These are phyloP conservation scores for Volucella zonaria DNA, from an alignment of 2,888 invertebrate genomes.

Conservation along the genomic window DNA sequence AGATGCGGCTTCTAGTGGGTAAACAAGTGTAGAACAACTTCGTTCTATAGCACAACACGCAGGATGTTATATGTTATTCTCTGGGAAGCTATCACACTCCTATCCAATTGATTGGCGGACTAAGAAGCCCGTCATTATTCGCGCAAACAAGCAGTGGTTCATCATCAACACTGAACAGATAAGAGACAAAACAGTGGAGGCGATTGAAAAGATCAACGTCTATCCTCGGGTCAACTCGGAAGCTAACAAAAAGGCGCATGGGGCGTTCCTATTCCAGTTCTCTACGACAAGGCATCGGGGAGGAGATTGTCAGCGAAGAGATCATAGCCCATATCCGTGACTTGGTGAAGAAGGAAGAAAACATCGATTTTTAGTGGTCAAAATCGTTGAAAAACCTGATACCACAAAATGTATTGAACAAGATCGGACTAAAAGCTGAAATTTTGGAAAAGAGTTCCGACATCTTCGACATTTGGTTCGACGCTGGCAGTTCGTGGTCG, in stretches of 20 bases:
- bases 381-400: conserved; percentile 87
- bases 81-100: conserved; percentile 89
- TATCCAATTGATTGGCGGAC: conserved; percentile 99
- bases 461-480: conserved; percentile 99
- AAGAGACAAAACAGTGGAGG: conserved; percentile 86
- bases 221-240: conserved; percentile 86
- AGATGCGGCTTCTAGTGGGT: conserved; percentile 84
- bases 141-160: conserved; percentile 98
- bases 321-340: conserved; percentile 88
- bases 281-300: conserved; percentile 86
- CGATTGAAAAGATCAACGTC: conserved; percentile 88
- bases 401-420: conserved; percentile 83
- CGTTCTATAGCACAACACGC: conserved; percentile 85
- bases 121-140: conserved; percentile 94
- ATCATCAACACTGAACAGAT: conserved; percentile 92
- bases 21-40: conserved; percentile 87
- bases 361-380: conserved; percentile 95
- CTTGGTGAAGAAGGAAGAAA: conserved; percentile 87
- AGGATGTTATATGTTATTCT: conserved; percentile 86
- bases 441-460: conserved; percentile 88
- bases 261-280: conserved; percentile 99
- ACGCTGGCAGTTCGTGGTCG: conserved; percentile 98
- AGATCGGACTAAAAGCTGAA: conserved; percentile 82
- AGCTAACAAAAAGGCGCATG: conserved; percentile 88
- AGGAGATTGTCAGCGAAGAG: conserved; percentile 85